Percentiles rank a stretch among this genome's conserved stretches.
phyloP scores from a whole-genome alignment of 2,113 vertebrate species.

The Aphyosemion australe region DNA sequence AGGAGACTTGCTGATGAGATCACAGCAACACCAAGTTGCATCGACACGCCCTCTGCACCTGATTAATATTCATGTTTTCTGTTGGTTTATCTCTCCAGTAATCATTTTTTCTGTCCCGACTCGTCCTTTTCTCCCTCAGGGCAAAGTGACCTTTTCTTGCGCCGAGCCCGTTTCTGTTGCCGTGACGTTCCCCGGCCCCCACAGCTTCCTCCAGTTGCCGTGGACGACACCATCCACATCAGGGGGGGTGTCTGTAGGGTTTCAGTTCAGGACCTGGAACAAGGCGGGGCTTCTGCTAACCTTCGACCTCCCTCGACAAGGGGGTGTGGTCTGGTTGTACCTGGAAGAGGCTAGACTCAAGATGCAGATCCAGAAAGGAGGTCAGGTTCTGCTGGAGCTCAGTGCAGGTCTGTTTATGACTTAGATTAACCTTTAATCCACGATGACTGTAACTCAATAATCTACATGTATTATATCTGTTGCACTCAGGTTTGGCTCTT shows the following conservation, averaged over 20 bases:
- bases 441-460: neutral
- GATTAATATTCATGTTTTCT: conserved; percentile 59
- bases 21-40: conserved; percentile 8
- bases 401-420: conserved; percentile 81
- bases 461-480: neutral
- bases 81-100: conserved; percentile 36
- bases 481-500: conserved; percentile 79
- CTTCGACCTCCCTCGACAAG: conserved; percentile 74
- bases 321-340: conserved; percentile 80
- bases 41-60: conserved; percentile 33
- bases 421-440: neutral
- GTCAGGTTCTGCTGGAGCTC: conserved; percentile 79
- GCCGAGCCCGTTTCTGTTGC: conserved; percentile 76
- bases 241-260: conserved; percentile 64
- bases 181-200: conserved; percentile 85
- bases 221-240: conserved; percentile 20
- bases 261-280: conserved; percentile 96
- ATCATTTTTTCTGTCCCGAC: conserved; percentile 12
- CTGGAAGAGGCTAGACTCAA: conserved; percentile 84
- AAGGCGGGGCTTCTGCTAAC: conserved; percentile 86
- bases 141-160: conserved; percentile 36
- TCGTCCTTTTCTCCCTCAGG: conserved; percentile 14
- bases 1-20: conserved; percentile 58
- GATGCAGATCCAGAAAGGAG: conserved; percentile 82
- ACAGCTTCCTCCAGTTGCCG: conserved; percentile 85